phyloP scores from a whole-genome alignment of 2,888 invertebrate genomes.

The Sympetrum striolatum region DNA sequence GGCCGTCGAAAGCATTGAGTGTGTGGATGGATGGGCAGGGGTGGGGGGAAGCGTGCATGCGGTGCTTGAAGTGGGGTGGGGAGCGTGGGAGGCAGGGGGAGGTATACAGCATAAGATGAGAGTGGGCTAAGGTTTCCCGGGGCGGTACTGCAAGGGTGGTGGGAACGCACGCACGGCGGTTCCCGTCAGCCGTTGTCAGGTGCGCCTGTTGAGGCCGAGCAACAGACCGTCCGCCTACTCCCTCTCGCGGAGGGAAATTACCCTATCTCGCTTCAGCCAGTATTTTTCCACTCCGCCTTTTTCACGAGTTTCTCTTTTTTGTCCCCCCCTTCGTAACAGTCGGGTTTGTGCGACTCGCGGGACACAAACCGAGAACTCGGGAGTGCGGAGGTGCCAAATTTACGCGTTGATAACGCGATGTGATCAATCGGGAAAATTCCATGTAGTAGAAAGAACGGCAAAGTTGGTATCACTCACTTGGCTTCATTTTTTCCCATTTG shows the following conservation, averaged over 20 bases:
- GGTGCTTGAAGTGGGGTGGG: neutral
- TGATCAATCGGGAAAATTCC: too few species aligned
- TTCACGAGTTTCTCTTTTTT: too few species aligned
- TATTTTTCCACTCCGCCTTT: neutral
- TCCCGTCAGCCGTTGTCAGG: neutral
- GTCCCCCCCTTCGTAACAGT: too few species aligned
- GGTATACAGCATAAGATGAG: neutral
- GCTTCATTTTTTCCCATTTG: too few species aligned
- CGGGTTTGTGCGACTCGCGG: too few species aligned
- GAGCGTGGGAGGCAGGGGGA: neutral
- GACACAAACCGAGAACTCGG: too few species aligned
- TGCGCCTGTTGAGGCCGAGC: neutral
- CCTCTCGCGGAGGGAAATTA: neutral
- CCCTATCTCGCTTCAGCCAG: neutral
- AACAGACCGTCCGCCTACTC: neutral
- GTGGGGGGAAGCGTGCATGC: neutral
- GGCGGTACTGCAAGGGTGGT: neutral
- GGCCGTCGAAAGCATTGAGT: neutral
- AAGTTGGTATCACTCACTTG: too few species aligned
- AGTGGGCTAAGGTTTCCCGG: neutral
- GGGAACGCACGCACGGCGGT: neutral
- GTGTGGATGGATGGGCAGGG: neutral
- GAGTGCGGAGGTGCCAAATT: too few species aligned
- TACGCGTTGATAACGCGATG: too few species aligned
- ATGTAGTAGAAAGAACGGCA: too few species aligned